Base-by-base conservation (phyloP, 2,888 invertebrate genomes). In the Argyresthia goedartella region DNA sequence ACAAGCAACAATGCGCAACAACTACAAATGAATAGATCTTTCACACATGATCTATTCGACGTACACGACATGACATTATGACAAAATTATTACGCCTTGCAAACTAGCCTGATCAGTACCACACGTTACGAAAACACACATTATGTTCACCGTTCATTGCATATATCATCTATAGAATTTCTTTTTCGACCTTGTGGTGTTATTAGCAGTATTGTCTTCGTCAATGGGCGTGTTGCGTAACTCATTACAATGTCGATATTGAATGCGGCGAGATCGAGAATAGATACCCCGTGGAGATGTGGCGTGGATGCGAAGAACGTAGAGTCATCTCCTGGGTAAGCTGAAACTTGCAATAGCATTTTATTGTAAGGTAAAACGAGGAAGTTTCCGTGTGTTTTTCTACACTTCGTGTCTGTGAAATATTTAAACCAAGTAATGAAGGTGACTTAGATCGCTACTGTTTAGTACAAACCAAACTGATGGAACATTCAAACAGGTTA, bases 131-230 rank as follows among this genome's bases (percentile, higher is more conserved):
- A 62, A 60, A 69, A 54, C 56, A 54, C 25, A 33, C n/a, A n/a
- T 46, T 59, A 72, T 73, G 76, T 73, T 68, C 69, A 66, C 70
- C 63, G 62, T 60, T 63, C 65, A 61, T 25, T 25, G 63, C 65
- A 66, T 67, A 66, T 67, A 66, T 69, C 65, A 64, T 67, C 62
- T 68, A 62, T 71, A 67, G 39, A 44, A 14, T 69, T 67, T 67
- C 60, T 63, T 63, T 60, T 61, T 53, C 64, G 70, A 76, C 82
- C 81, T 82, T 82, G 81, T 67, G 25, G 69, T 71, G 59, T 71
- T 25, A 74, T 76, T 79, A 69, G 54, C 33, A 2, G 46, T 25
- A n/a, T 46, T 46, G 46, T 46, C 33, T 46, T 16, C n/a, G 44
- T 80, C 76, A 48, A 36, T 41, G 50, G 42, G 14, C 33, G 34